Conservation (phyloP, 2,888 invertebrate genomes). For the Calameuta idolon region DNA sequence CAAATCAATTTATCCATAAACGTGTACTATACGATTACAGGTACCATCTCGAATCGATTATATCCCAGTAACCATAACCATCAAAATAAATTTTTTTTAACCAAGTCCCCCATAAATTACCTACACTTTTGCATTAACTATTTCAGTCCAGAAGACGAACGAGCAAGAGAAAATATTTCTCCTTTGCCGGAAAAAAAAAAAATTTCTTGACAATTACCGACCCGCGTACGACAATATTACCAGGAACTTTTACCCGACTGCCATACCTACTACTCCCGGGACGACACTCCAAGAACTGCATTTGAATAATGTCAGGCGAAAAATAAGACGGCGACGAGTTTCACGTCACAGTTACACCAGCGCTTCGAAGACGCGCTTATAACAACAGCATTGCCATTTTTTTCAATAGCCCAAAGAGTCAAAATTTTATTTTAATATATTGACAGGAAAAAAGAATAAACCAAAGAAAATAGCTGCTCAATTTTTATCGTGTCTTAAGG, state of each 20-base stretch:
- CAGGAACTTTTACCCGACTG: not conserved
- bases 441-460: not conserved
- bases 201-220: not conserved
- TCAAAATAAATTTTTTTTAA: not conserved
- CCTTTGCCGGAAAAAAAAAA: not conserved
- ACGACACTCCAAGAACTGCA: not conserved
- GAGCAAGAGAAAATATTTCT: not conserved
- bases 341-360: not conserved
- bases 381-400: too few relatives aligned
- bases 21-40: conserved; percentile 34
- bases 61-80: not conserved
- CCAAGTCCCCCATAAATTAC: not conserved
- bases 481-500: not conserved
- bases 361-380: not conserved
- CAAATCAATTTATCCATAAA: conserved; percentile 56
- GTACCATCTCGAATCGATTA: not conserved
- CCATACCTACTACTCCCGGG: not conserved
- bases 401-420: not conserved
- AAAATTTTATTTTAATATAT: not conserved
- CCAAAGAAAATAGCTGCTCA: not conserved
- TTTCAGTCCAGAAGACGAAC: not conserved
- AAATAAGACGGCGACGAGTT: not conserved
- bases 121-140: not conserved
- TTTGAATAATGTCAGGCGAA: not conserved
- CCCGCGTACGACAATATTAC: not conserved